Base-by-base conservation (phyloP, 1,140 invertebrate genomes). In the Rhagoletis zephyria region DNA sequence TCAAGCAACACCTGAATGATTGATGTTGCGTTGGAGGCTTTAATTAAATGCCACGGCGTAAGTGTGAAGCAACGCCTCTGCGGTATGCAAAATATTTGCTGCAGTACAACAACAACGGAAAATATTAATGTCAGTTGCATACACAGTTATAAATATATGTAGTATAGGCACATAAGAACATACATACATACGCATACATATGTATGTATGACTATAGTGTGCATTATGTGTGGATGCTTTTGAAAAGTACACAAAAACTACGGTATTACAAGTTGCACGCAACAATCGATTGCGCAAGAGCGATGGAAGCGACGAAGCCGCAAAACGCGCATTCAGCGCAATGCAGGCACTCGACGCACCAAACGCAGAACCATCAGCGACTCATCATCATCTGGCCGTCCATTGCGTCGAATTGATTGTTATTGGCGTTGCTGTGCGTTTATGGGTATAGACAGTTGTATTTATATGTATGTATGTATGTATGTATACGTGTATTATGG, bases 271-370 rank as follows among this genome's bases (percentile, higher is more conserved):
- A 45, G 67, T 48, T 45, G 67, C 67, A 74, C 14, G 67, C 67
- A 74, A 74, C 67, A 74, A 74, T 74, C 45, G 67, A 74, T 74
- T 45, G 67, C 67, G 67, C 16, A 42, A 4, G 2, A 4, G 42
- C 45, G 67, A 74, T 45, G 30, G 14, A 14, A 5, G 67, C 42
- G 67, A 45, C 42, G 45, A 48, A 74, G 42, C 67, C 67, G 45
- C 67, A 74, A 74, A 74, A 74, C 42, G 67, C 67, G 67, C 67
- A 48, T 70, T 30, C 45, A 48, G 45, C 67, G 42, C 40, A 48
- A 5, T 3, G 14, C 30, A 48, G 12, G 42, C 67, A 45, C 14
- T 40, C 42, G 67, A 14, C 12, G 12, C 67, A 3, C 5, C 67
- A 74, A 48, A 74, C 12, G 30, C 42, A 74, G 4, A 42, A 74